phyloP scores from a whole-genome alignment of 2,113 vertebrate species.

The Neolamprologus devosi region DNA sequence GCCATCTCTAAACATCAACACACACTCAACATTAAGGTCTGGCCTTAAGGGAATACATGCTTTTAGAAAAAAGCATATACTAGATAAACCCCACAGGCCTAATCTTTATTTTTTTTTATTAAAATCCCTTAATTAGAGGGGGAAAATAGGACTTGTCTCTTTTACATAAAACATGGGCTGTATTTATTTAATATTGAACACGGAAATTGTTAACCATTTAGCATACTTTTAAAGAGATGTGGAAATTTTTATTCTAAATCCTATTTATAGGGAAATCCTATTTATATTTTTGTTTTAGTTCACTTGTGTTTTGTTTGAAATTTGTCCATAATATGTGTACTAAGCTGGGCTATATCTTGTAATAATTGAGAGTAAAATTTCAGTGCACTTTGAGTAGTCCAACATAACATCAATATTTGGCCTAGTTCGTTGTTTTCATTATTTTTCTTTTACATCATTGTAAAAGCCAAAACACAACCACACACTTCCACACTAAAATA shows the following conservation, averaged over 20 bases:
- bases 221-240: background rate
- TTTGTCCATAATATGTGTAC: background rate
- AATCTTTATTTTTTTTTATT: background rate
- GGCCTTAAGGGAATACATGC: background rate
- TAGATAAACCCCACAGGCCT: background rate
- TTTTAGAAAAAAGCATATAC: background rate
- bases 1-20: background rate
- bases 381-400: background rate
- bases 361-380: background rate
- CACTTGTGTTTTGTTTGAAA: background rate
- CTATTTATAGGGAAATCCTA: background rate
- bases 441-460: background rate
- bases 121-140: background rate
- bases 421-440: background rate
- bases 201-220: background rate
- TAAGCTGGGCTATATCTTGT: background rate
- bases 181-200: background rate
- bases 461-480: background rate
- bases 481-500: background rate
- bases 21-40: background rate
- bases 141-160: rapidly evolving
- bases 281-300: background rate
- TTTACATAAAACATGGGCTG: background rate
- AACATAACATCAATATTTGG: background rate
- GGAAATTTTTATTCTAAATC: background rate